Evolutionary conservation across 2,113 vertebrate species (phyloP).

Genomic region (Pogonocichla stellata): DNA sequence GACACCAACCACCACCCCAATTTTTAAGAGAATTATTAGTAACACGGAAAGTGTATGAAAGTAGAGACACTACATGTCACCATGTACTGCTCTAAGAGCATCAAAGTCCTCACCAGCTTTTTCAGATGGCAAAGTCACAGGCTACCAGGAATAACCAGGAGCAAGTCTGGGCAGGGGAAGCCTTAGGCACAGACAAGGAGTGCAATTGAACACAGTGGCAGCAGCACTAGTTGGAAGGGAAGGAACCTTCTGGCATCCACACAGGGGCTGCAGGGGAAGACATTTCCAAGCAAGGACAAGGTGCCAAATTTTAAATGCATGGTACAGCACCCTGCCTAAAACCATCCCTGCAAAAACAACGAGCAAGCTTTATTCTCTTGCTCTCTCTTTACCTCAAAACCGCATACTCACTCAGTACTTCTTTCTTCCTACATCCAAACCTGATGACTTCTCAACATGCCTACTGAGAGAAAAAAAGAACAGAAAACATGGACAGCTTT

Average conservation of each 20-base stretch:
- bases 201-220: not conserved
- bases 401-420: not conserved
- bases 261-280: not conserved
- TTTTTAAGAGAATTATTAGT: not conserved
- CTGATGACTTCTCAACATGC: not conserved
- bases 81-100: not conserved
- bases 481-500: not conserved
- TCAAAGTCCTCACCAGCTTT: not conserved
- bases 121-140: not conserved
- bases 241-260: not conserved
- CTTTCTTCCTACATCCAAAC: constrained; percentile 17
- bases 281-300: not conserved
- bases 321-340: not conserved
- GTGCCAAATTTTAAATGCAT: not conserved
- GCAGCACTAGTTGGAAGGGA: not conserved
- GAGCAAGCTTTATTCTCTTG: not conserved
- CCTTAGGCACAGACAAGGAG: not conserved
- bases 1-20: not conserved
- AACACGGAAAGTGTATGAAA: not conserved
- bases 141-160: not conserved
- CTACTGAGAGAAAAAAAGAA: constrained; percentile 10
- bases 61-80: not conserved
- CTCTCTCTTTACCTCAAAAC: not conserved
- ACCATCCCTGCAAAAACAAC: not conserved
- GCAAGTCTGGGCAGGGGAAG: not conserved